Evolutionary conservation across 2,797 vertebrate species (phyloP).

Genomic region (Coendou prehensilis): DNA sequence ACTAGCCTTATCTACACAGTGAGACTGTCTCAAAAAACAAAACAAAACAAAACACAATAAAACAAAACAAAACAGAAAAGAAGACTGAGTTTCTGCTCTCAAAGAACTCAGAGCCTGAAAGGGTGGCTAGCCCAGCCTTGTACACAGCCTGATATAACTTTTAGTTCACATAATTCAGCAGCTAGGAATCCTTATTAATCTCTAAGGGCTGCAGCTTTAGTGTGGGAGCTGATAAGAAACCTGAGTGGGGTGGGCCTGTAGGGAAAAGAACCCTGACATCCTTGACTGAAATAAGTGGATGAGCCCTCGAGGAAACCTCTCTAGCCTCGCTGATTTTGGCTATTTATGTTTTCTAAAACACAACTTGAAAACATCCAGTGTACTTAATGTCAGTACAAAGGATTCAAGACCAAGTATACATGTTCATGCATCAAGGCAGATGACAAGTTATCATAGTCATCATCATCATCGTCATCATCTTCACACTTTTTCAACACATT

Average conservation of each 20-base stretch:
- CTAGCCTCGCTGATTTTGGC: neutral
- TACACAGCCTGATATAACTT: too few species aligned
- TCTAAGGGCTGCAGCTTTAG: neutral
- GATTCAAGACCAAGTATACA: neutral
- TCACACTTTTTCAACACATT: neutral
- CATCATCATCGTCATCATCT: neutral
- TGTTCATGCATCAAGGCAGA: neutral
- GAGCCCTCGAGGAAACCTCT: neutral
- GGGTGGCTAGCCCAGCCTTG: neutral
- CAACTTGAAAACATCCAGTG: neutral
- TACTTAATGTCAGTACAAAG: neutral
- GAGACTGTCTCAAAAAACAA: neutral
- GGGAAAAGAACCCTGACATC: neutral
- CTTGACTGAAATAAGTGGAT: neutral
- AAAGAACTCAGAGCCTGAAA: neutral
- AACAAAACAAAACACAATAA: neutral
- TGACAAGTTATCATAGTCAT: neutral
- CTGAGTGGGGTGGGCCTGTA: neutral
- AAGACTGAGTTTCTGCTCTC: neutral
- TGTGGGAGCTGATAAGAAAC: neutral
- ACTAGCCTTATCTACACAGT: neutral
- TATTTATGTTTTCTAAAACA: neutral
- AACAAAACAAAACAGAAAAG: neutral
- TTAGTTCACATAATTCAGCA: neutral
- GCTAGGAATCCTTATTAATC: neutral